Percentiles rank a stretch among this genome's conserved stretches.
These are phyloP conservation scores for Sitodiplosis mosellana DNA, from an alignment of 1,140 invertebrate genomes.

Conservation along the genomic window DNA sequence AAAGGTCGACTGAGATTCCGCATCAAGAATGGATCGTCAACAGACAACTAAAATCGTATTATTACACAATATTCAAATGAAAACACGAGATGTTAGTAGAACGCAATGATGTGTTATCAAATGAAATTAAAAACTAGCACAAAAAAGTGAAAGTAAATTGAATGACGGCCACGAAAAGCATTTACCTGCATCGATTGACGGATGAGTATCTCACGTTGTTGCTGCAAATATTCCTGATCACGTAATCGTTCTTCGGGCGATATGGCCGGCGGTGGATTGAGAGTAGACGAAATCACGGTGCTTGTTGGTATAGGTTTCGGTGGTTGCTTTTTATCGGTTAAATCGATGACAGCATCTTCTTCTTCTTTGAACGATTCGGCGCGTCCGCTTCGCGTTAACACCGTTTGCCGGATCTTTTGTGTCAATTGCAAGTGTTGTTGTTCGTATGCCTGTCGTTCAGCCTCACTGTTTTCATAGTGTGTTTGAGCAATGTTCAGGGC, in stretches of 20 bases:
- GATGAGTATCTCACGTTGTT: conserved; percentile 29
- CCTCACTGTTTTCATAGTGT: conserved; percentile 42
- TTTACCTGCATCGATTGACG: conserved; percentile 11
- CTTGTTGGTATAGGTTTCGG: conserved; percentile 53
- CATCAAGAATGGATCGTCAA: conserved; percentile 16
- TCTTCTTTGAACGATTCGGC: conserved; percentile 35
- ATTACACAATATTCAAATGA: too few relatives aligned
- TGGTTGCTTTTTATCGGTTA: conserved; percentile 45
- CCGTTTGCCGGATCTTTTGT: conserved; percentile 78
- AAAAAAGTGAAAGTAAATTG: too few relatives aligned
- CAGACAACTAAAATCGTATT: conserved; percentile 13
- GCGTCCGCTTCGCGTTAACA: conserved; percentile 50
- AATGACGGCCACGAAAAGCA: conserved; percentile 9
- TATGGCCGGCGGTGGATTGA: conserved; percentile 6
- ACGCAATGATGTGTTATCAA: background rate
- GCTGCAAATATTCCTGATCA: conserved; percentile 38
- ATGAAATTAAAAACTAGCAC: too few relatives aligned
- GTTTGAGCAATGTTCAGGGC: conserved; percentile 24
- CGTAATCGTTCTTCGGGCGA: conserved; percentile 6
- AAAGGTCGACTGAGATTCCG: conserved; percentile 33
- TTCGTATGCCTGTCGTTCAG: conserved; percentile 38
- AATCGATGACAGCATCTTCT: conserved; percentile 55
- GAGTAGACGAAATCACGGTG: conserved; percentile 69
- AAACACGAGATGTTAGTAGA: too few relatives aligned
- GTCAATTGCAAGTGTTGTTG: conserved; percentile 32